phyloP scores from a whole-genome alignment of 1,140 invertebrate genomes.

The Solenopsis invicta region DNA sequence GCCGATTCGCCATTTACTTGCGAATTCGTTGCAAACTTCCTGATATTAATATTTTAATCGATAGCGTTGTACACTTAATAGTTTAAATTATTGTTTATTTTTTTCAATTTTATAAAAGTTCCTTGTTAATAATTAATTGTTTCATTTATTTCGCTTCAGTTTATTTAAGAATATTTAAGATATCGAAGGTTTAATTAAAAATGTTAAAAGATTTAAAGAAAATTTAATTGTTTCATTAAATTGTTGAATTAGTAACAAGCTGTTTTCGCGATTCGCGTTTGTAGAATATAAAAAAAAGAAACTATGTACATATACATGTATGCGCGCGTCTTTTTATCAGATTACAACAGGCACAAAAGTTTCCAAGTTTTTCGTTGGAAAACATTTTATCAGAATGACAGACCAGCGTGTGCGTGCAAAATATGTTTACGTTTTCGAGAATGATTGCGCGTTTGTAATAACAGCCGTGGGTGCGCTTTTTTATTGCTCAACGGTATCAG shows the following conservation, averaged over 20 bases:
- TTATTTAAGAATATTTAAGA: neutral
- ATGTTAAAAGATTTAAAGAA: conserved; percentile 11
- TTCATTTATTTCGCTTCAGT: neutral
- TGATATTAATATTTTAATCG: neutral
- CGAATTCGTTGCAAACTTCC: neutral
- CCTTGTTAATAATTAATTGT: neutral
- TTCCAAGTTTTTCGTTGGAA: conserved; percentile 40
- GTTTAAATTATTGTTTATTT: neutral
- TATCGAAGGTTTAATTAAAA: too few species aligned
- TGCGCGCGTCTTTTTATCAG: conserved; percentile 29
- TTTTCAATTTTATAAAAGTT: neutral
- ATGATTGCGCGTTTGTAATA: conserved; percentile 63
- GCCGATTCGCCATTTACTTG: conserved; percentile 20
- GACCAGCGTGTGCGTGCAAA: conserved; percentile 46
- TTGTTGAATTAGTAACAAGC: neutral
- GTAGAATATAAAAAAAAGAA: conserved; percentile 8
- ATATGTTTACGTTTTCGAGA: conserved; percentile 64
- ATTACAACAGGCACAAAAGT: conserved; percentile 50
- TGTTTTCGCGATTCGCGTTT: neutral
- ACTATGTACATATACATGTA: too few species aligned
- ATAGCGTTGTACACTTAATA: neutral
- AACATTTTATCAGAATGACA: conserved; percentile 55
- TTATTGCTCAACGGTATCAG: conserved; percentile 59
- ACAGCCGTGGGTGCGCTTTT: conserved; percentile 51
- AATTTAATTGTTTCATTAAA: neutral